Evolutionary conservation across 2,888 invertebrate genomes (phyloP).

Genomic region (Plebejus anna): DNA sequence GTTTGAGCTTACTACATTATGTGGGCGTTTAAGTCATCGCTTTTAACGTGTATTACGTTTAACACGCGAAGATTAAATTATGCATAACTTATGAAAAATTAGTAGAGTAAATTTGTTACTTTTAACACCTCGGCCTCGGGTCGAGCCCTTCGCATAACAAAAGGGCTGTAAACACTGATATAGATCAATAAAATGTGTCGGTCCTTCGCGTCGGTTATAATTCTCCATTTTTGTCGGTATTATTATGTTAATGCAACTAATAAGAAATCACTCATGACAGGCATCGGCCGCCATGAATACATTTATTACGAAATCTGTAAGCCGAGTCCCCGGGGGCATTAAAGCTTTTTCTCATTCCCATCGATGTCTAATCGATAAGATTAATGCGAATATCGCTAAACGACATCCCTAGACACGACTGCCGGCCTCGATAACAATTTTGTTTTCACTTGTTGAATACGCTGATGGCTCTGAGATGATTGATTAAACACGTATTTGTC

Average conservation of each 20-base stretch:
- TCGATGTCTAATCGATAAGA: constrained; percentile 25
- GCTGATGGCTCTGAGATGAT: constrained; percentile 73
- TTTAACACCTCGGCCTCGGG: constrained; percentile 7
- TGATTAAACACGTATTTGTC: constrained; percentile 54
- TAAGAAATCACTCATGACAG: neutral
- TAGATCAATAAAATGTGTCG: constrained; percentile 4
- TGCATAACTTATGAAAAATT: constrained; percentile 1
- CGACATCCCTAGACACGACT: constrained; percentile 28
- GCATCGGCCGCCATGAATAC: neutral
- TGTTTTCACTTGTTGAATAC: constrained; percentile 79
- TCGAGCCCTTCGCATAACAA: neutral
- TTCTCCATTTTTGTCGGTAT: neutral
- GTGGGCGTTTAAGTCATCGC: neutral
- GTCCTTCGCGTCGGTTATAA: neutral
- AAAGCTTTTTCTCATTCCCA: constrained; percentile 19
- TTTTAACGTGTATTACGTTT: neutral
- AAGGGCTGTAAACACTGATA: neutral
- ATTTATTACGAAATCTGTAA: constrained; percentile 6
- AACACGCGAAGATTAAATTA: constrained; percentile 8
- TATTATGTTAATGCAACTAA: neutral
- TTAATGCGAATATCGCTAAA: constrained; percentile 24
- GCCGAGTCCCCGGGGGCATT: constrained; percentile 12
- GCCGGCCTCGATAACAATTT: constrained; percentile 66
- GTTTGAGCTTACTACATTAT: neutral
- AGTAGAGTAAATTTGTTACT: neutral